These are phyloP conservation scores for Seriola rivoliana DNA, from an alignment of 2,113 vertebrate species.

Conservation along the genomic window DNA sequence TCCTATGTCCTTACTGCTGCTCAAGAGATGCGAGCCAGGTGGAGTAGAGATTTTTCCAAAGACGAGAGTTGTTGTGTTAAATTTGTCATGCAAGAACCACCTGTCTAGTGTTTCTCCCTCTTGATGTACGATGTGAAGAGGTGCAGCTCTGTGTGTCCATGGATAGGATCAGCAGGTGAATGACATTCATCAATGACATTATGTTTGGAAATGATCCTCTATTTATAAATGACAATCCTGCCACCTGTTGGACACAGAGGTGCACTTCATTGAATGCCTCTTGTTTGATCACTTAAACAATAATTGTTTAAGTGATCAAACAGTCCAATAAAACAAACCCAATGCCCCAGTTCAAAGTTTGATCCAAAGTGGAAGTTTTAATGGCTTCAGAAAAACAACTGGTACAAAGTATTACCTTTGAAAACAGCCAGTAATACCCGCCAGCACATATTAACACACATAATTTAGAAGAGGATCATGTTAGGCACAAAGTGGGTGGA, in stretches of 20 bases:
- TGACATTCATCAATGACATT: neutral
- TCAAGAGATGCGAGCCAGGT: neutral
- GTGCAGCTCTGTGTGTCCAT: neutral
- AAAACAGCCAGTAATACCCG: slow-evolving; percentile 58
- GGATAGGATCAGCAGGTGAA: neutral
- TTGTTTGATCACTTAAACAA: neutral
- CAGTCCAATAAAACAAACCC: neutral
- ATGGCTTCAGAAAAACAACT: slow-evolving; percentile 78
- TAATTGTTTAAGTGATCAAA: neutral
- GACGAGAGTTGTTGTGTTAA: neutral
- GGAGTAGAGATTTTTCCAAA: neutral
- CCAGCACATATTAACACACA: slow-evolving; percentile 62
- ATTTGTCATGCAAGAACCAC: neutral
- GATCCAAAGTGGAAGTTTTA: slow-evolving; percentile 78
- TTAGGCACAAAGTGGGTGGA: slow-evolving; percentile 84
- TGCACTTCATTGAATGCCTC: neutral
- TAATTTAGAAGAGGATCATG: slow-evolving; percentile 62
- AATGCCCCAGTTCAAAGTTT: slow-evolving; percentile 36
- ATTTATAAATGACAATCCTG: slow-evolving; percentile 21
- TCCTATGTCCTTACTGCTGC: neutral
- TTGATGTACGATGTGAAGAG: neutral
- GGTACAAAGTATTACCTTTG: slow-evolving; percentile 77
- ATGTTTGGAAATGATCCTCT: neutral
- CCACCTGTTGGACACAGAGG: slow-evolving; percentile 33
- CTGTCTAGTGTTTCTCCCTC: neutral